Percentiles rank a stretch among this genome's conserved stretches.
Evolutionary conservation across 2,113 vertebrate species (phyloP).

Genomic region (Pelusios castaneus): DNA sequence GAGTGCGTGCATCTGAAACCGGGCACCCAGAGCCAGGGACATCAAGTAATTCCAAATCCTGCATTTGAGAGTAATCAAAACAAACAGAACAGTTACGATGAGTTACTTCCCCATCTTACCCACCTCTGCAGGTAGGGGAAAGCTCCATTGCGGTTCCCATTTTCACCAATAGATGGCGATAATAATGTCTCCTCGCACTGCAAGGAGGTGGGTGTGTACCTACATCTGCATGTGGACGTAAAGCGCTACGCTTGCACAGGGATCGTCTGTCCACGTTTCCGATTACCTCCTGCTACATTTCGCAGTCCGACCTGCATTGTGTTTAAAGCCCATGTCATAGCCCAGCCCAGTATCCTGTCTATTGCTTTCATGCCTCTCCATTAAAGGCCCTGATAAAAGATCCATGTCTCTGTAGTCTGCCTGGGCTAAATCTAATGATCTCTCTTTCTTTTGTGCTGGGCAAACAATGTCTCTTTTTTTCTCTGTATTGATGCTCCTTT

Average conservation of each 20-base stretch:
- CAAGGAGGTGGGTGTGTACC: too few species aligned
- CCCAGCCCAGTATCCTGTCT: neutral
- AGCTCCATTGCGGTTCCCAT: neutral
- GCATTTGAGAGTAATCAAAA: neutral
- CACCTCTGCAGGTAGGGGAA: neutral
- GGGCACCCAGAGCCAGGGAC: neutral
- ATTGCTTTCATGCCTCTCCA: rapidly evolving
- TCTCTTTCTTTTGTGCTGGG: rapidly evolving
- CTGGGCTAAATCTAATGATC: rapidly evolving
- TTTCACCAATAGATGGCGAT: neutral
- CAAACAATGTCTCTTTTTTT: neutral
- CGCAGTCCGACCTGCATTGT: neutral
- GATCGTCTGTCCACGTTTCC: rapidly evolving
- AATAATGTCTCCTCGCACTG: rapidly evolving
- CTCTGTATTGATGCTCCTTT: neutral
- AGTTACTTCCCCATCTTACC: neutral
- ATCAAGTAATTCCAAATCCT: neutral
- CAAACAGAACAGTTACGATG: neutral
- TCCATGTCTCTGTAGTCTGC: neutral
- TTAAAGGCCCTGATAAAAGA: neutral
- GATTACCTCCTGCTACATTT: neutral
- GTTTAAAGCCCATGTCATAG: neutral
- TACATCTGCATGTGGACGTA: neutral
- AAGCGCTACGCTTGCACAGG: rapidly evolving
- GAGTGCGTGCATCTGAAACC: neutral